phyloP scores from a whole-genome alignment of 2,113 vertebrate genomes.

The Eira barbara region DNA sequence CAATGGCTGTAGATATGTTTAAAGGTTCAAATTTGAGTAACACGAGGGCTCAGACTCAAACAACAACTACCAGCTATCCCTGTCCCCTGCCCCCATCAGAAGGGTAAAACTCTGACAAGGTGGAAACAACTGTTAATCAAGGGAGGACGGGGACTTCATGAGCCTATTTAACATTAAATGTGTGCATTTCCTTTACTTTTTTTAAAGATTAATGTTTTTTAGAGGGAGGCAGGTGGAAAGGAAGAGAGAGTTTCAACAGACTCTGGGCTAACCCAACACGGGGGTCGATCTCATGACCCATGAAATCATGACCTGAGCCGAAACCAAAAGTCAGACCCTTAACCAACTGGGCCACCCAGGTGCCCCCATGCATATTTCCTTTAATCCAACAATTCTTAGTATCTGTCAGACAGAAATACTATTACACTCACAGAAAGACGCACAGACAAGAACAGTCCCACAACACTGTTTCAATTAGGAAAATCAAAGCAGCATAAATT shows the following conservation, averaged over 20 bases:
- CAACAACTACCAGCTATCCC: not conserved
- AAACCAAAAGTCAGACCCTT: not conserved
- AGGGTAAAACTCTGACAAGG: not conserved
- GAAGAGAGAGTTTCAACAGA: not conserved
- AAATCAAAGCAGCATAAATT: not conserved
- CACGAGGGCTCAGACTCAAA: not conserved
- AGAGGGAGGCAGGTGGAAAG: not conserved
- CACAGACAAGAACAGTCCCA: not conserved
- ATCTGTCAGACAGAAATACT: not conserved
- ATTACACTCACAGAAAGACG: not conserved
- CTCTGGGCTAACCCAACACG: not conserved
- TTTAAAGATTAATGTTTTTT: not conserved
- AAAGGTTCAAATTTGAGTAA: not conserved
- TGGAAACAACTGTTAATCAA: not conserved
- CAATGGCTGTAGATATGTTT: not conserved
- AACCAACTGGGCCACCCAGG: not conserved
- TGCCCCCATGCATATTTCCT: not conserved
- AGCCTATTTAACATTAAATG: not conserved
- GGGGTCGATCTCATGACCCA: not conserved
- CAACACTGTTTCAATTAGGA: not conserved
- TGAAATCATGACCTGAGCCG: not conserved
- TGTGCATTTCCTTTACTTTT: not conserved
- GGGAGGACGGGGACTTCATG: not conserved
- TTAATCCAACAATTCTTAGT: not conserved
- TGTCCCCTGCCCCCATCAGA: too few relatives aligned